A percentile compares a stretch with the other conserved stretches of the same genome.
These are phyloP conservation scores for Crepidodera aurea DNA, from an alignment of 2,888 invertebrate species.

Conservation along the genomic window DNA sequence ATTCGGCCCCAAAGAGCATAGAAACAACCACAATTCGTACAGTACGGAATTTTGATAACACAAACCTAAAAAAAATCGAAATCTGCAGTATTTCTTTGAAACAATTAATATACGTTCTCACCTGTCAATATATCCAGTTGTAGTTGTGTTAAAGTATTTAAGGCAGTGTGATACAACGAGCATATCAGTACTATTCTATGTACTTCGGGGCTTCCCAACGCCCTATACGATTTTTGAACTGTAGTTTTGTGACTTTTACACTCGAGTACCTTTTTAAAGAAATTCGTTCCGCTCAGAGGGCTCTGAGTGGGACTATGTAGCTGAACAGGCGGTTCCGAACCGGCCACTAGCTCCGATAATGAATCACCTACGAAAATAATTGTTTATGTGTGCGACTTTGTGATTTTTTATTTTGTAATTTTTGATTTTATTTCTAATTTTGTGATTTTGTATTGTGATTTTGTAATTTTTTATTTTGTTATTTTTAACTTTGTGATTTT, in stretches of 20 bases:
- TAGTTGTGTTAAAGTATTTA: conserved; percentile 89
- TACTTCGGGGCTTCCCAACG: conserved; percentile 82
- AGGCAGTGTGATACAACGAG: conserved; percentile 89
- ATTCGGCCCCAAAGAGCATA: conserved; percentile 86
- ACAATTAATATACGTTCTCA: conserved; percentile 59
- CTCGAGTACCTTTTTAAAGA: conserved; percentile 70
- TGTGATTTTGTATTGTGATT: too few relatives aligned
- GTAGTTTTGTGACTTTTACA: conserved; percentile 68
- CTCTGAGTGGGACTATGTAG: conserved; percentile 56
- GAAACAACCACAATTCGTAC: conserved; percentile 89
- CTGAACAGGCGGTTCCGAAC: conserved; percentile 55
- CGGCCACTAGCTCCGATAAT: conserved; percentile 44
- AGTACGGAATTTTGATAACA: conserved; percentile 93
- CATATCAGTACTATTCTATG: conserved; percentile 87
- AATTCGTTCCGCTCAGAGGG: conserved; percentile 62
- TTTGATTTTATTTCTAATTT: too few relatives aligned
- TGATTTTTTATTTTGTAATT: too few relatives aligned
- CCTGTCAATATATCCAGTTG: conserved; percentile 93
- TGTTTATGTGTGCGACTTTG: too few relatives aligned
- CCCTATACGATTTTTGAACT: conserved; percentile 73
- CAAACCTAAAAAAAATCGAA: conserved; percentile 70
- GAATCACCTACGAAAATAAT: conserved; percentile 58
- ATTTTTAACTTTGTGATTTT: too few relatives aligned
- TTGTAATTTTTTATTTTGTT: too few relatives aligned
- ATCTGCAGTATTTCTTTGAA: background rate